phyloP scores from a whole-genome alignment of 2,113 vertebrate genomes.

The Platysternon megacephalum region DNA sequence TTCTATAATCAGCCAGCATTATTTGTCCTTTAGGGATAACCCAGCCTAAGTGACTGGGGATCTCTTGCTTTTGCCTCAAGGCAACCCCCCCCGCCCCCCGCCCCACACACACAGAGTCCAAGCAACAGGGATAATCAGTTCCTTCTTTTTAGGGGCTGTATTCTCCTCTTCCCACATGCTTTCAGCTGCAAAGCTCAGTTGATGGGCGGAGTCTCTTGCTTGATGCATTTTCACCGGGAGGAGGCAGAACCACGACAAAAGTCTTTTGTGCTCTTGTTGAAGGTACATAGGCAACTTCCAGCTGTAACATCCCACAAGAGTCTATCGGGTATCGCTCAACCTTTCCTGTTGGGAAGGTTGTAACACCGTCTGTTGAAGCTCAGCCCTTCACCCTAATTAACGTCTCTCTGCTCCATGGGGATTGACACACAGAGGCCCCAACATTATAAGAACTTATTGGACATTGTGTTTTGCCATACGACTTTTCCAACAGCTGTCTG shows the following conservation, averaged over 20 bases:
- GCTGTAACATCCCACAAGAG: not conserved
- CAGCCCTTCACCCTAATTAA: not conserved
- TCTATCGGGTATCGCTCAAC: not conserved
- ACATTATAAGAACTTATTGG: too few relatives aligned
- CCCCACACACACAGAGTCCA: too few relatives aligned
- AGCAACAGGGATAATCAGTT: too few relatives aligned
- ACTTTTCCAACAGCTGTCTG: too few relatives aligned
- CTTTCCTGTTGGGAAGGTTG: not conserved
- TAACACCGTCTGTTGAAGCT: not conserved
- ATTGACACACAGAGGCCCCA: not conserved
- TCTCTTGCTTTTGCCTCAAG: not conserved
- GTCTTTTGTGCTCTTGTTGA: not conserved
- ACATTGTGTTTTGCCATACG: too few relatives aligned
- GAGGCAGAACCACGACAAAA: too few relatives aligned
- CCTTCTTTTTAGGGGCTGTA: too few relatives aligned
- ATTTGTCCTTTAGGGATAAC: not conserved
- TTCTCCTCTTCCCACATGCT: too few relatives aligned
- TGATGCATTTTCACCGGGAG: too few relatives aligned
- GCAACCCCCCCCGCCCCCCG: fast-evolving
- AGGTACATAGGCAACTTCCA: not conserved
- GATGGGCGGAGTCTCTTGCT: too few relatives aligned
- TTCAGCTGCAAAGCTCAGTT: too few relatives aligned
- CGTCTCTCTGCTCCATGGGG: not conserved
- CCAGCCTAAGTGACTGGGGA: not conserved
- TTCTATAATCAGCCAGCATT: not conserved